phyloP scores from a whole-genome alignment of 2,797 vertebrate species.

The Jordanella pulchra region DNA sequence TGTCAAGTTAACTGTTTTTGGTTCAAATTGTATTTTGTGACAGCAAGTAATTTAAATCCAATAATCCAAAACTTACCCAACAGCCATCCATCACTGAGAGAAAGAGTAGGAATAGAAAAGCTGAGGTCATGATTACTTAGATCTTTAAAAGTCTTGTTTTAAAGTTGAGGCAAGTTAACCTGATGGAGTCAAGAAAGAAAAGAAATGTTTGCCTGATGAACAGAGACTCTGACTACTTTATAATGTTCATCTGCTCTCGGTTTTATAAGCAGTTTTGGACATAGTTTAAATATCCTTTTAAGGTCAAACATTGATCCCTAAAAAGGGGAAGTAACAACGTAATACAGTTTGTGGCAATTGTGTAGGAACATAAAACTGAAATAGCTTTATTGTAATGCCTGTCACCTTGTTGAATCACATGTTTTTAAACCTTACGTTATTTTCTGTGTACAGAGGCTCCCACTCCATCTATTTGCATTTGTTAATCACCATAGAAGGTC shows the following conservation, averaged over 20 bases:
- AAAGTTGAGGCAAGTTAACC: too few relatives aligned
- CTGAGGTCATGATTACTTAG: slow-evolving; percentile 26
- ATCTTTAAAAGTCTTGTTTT: background rate
- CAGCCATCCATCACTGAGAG: background rate
- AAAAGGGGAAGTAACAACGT: background rate
- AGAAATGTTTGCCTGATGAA: background rate
- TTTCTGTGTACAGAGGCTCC: background rate
- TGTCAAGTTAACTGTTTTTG: too few relatives aligned
- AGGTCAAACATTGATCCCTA: background rate
- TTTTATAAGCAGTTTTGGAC: background rate
- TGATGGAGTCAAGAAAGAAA: too few relatives aligned
- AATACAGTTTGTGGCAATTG: too few relatives aligned
- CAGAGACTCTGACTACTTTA: background rate
- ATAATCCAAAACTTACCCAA: slow-evolving; percentile 21
- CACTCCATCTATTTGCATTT: too few relatives aligned
- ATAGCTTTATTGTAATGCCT: background rate
- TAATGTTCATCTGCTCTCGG: background rate
- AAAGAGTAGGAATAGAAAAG: slow-evolving; percentile 24
- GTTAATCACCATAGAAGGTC: background rate
- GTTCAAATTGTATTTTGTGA: background rate
- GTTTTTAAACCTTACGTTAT: background rate
- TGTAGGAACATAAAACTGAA: background rate
- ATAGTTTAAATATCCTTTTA: background rate
- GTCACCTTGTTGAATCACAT: background rate
- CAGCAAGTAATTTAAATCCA: background rate